Evolutionary conservation across 2,797 vertebrate species (phyloP).

Genomic region (Austrolebias charrua): DNA sequence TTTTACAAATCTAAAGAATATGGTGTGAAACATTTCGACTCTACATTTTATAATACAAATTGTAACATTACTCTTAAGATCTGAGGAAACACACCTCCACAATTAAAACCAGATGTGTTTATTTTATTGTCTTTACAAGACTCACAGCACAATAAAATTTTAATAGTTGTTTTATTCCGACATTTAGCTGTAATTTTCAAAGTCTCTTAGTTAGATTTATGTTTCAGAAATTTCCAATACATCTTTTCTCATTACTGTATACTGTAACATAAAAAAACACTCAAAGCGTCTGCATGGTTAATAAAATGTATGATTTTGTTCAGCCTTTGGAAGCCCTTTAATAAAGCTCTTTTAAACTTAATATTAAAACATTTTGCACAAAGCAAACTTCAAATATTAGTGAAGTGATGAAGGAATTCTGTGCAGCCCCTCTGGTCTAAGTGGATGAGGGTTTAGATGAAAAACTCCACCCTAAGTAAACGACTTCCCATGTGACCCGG

Average conservation of each 20-base stretch:
- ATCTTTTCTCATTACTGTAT: slow-evolving; percentile 15
- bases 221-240: slow-evolving; percentile 18
- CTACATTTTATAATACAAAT: background rate
- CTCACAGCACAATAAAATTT: background rate
- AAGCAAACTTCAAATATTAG: background rate
- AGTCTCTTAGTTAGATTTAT: background rate
- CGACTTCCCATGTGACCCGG: slow-evolving; percentile 77
- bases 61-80: background rate
- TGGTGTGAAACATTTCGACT: background rate
- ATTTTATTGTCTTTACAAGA: background rate
- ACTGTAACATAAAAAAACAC: no score
- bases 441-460: slow-evolving; percentile 68
- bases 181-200: slow-evolving; percentile 3
- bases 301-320: background rate
- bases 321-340: no score
- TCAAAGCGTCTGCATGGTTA: background rate
- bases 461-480: slow-evolving; percentile 79
- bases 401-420: slow-evolving; percentile 19
- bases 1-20: background rate
- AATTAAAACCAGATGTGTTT: background rate
- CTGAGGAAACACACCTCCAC: background rate
- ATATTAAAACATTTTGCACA: background rate
- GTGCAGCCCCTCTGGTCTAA: slow-evolving; percentile 42
- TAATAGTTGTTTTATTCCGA: background rate
- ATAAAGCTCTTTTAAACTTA: background rate